These are phyloP conservation scores for Coptodon bakossiorum DNA, from an alignment of 2,113 vertebrate species.

Conservation along the genomic window DNA sequence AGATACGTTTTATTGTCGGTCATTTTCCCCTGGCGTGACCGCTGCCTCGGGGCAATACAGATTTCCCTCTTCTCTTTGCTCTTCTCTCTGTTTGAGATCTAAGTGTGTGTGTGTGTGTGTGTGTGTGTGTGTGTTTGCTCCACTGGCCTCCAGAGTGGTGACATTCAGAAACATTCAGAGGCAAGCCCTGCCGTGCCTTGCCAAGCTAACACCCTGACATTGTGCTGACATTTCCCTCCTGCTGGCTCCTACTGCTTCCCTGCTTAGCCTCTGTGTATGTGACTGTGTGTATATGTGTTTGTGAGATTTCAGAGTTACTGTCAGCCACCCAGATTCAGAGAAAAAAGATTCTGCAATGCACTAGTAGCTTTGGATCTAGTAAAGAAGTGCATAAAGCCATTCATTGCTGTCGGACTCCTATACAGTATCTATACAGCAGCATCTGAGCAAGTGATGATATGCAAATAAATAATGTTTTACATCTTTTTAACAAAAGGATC, in stretches of 20 bases:
- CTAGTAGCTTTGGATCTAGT: neutral
- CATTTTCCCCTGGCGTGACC: neutral
- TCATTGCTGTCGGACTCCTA: neutral
- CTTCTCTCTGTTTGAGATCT: neutral
- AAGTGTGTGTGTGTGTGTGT: neutral
- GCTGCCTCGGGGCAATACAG: neutral
- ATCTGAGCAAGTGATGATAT: neutral
- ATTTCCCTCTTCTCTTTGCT: neutral
- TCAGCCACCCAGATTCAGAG: neutral
- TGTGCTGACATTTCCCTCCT: conserved; percentile 60
- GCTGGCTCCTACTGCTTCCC: conserved; percentile 9
- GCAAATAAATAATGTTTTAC: neutral
- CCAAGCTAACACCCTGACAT: conserved; percentile 45
- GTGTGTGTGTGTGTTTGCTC: neutral
- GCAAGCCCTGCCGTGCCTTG: conserved; percentile 7
- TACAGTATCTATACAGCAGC: neutral
- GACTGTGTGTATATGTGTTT: neutral
- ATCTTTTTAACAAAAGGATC: neutral
- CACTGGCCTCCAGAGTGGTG: conserved; percentile 52
- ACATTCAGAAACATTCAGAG: conserved; percentile 49
- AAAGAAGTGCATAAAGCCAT: neutral
- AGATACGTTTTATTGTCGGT: neutral
- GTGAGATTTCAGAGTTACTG: neutral
- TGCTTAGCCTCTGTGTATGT: neutral
- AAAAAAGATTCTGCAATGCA: neutral